Evolutionary conservation across 2,113 vertebrate species (phyloP).

Genomic region (Nerophis lumbriciformis): DNA sequence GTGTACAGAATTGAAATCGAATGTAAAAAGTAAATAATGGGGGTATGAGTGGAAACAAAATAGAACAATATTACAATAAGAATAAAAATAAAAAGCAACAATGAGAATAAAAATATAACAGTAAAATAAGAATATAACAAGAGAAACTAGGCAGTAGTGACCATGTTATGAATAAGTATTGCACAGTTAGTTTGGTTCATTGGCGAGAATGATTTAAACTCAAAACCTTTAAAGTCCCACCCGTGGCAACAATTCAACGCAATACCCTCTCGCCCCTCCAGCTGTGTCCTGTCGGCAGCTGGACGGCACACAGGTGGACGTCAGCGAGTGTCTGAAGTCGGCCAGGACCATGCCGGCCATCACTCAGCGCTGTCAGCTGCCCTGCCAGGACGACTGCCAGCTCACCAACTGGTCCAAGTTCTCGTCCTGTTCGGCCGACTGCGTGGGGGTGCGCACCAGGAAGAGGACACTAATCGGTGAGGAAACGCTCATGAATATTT

Average conservation of each 20-base stretch:
- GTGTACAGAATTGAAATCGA: no score
- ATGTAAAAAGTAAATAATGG: no score
- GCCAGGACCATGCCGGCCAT: conserved; percentile 81
- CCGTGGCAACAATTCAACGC: conserved; percentile 10
- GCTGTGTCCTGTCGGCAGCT: conserved; percentile 93
- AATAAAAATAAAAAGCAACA: no score
- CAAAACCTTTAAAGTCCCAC: no score
- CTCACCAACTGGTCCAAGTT: conserved; percentile 96
- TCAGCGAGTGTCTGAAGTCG: conserved; percentile 82
- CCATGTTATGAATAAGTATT: no score
- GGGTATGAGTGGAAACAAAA: no score
- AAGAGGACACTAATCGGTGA: conserved; percentile 89
- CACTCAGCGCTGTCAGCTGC: conserved; percentile 88
- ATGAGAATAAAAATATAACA: no score
- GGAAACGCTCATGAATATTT: neutral
- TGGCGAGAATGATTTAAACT: no score
- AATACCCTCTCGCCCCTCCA: conserved; percentile 49
- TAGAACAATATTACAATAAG: no score
- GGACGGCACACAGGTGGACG: conserved; percentile 83
- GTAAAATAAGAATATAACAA: no score
- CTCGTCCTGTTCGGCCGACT: conserved; percentile 90
- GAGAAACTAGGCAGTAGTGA: no score
- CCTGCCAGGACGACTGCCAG: conserved; percentile 96
- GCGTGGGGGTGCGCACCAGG: conserved; percentile 90
- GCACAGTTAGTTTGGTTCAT: no score